Base-by-base conservation (phyloP, 2,888 invertebrate species). In the Coleophora deauratella region DNA sequence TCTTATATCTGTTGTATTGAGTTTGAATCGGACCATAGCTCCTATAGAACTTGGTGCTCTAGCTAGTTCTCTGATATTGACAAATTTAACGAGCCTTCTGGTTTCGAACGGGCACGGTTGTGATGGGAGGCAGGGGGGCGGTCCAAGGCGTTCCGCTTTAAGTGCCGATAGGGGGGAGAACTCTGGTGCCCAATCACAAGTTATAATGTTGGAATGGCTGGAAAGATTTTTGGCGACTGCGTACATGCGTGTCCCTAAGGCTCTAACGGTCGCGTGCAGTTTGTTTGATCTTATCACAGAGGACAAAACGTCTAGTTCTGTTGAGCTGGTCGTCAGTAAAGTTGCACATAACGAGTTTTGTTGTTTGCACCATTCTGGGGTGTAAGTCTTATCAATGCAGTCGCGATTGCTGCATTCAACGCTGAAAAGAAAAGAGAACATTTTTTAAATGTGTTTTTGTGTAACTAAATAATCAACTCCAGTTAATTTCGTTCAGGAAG, bases 321-420 rank as follows among this genome's bases (percentile, higher is more conserved):
- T 54, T 31, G 43, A 59, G 38, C 62, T 61, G 38, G 62, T 61
- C 1, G 69, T 63, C 27, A 77, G 48, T 13, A 75, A 35, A 0
- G 65, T 60, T 2, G 74, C 70, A 46, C 72, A 70, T 3, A 50
- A 44, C 2, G 40, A 12, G n/a, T 50, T 51, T 6, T 41, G 38
- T 2, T 42, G 40, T 27, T 55, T 47, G 59, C 92, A 92, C 55
- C 80, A 79, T 4, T 72, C 57, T 0, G 91, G 91, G n/a, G 81
- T 76, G 63, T 86, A 90, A 53, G 89, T 80, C 2, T 32, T n/a
- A 42, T 90, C 89, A 9, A 84, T 68, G 37, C 46, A 45, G 35
- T 56, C 47, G 9, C 46, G 27, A 30, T 45, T 46, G 3, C 67
- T 55, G 56, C 90, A 91, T 45, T 70, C 34, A 9, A 13, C 11